phyloP scores from a whole-genome alignment of 2,888 invertebrate species.

The Phorcus lineatus region DNA sequence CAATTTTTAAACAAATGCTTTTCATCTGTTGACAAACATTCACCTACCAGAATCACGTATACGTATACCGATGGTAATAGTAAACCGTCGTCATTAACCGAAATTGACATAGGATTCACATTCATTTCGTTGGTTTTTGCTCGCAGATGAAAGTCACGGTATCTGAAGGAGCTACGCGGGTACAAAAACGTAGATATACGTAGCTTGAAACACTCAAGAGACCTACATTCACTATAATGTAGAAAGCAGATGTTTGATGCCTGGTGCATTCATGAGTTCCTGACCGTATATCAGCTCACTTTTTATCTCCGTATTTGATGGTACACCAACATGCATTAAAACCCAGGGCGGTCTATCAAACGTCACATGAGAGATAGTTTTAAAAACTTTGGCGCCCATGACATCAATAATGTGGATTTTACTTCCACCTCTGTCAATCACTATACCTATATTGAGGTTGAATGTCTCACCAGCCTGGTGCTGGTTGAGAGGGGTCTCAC shows the following conservation, averaged over 20 bases:
- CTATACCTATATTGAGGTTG: neutral
- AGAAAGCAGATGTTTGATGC: neutral
- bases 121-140: too few species aligned
- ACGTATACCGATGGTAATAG: too few species aligned
- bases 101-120: too few species aligned
- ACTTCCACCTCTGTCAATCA: neutral
- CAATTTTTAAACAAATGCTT: too few species aligned
- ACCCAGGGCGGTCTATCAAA: neutral
- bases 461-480: neutral
- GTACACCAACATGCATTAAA: neutral
- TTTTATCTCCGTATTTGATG: neutral
- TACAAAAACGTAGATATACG: too few species aligned
- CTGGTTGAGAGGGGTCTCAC: neutral
- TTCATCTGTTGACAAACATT: too few species aligned
- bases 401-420: neutral
- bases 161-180: too few species aligned
- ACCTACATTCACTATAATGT: too few species aligned
- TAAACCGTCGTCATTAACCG: too few species aligned
- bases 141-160: too few species aligned
- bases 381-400: neutral
- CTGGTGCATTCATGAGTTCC: neutral
- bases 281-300: neutral
- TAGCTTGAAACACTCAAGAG: too few species aligned
- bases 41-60: too few species aligned
- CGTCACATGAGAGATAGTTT: neutral